Percentiles rank a stretch among this genome's conserved stretches.
Conservation (phyloP, 2,113 vertebrate genomes). For the Erinaceus europaeus region DNA sequence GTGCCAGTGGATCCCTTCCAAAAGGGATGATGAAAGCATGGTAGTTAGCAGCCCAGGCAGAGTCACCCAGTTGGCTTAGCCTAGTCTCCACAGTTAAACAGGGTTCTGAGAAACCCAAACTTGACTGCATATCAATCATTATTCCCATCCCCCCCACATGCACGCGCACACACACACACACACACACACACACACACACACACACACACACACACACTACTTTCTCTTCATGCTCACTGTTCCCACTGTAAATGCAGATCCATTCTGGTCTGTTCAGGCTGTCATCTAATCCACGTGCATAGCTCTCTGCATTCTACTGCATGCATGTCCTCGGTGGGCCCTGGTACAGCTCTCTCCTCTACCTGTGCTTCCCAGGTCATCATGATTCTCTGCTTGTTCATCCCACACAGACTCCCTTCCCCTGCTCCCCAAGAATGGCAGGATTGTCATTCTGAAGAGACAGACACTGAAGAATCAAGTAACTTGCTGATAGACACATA, state of each 20-base stretch:
- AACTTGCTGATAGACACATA: neutral
- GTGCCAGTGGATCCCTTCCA: neutral
- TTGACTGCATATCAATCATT: neutral
- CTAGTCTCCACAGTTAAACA: neutral
- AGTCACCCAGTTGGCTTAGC: neutral
- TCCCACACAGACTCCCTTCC: neutral
- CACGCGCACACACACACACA: too few relatives aligned
- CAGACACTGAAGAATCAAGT: slow-evolving; percentile 14
- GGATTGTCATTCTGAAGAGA: slow-evolving; percentile 48
- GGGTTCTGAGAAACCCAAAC: neutral
- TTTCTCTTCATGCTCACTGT: neutral
- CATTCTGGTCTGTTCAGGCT: neutral
- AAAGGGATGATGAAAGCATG: neutral
- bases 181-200: too few relatives aligned
- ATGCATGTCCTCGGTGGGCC: neutral
- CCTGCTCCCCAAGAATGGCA: slow-evolving; percentile 27
- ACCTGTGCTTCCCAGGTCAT: slow-evolving; percentile 28
- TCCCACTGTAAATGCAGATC: slow-evolving; percentile 4
- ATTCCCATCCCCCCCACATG: neutral
- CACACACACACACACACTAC: too few relatives aligned
- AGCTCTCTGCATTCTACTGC: slow-evolving; percentile 18
- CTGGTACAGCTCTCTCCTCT: neutral
- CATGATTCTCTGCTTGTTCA: slow-evolving; percentile 42
- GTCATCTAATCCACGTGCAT: slow-evolving; percentile 33
- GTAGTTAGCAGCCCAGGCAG: neutral